Evolutionary conservation across 1,140 invertebrate species (phyloP).

Genomic region (Leptonema lineaticorne): DNA sequence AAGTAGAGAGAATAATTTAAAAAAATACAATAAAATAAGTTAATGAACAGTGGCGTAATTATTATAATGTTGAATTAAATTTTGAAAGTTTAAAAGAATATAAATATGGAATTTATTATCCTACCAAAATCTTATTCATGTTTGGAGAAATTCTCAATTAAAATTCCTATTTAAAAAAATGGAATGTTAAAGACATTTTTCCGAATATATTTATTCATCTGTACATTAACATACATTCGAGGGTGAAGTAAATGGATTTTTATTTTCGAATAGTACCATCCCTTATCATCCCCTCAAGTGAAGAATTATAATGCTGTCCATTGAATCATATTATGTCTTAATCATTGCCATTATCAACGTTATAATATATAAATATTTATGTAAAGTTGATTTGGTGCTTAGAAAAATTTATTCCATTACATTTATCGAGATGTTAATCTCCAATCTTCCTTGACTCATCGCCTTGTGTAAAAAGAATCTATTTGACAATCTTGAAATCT

Average conservation of each 20-base stretch:
- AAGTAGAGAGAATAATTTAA: slow-evolving; percentile 10
- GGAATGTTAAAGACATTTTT: no score
- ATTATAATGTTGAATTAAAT: slow-evolving; percentile 10
- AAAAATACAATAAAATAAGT: slow-evolving; percentile 9
- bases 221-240: no score
- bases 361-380: slow-evolving; percentile 11
- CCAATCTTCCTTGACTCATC: slow-evolving; percentile 21
- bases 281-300: no score
- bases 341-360: no score
- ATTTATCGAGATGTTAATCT: slow-evolving; percentile 19
- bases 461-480: slow-evolving; percentile 29
- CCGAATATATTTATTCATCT: no score
- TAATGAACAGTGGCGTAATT: not conserved
- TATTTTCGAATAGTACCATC: no score
- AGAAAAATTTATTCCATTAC: slow-evolving; percentile 12
- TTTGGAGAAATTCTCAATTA: no score
- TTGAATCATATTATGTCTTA: no score
- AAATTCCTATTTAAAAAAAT: no score
- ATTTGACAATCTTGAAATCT: slow-evolving; percentile 30
- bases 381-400: slow-evolving; percentile 9
- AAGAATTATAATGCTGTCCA: no score
- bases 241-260: no score
- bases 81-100: slow-evolving; percentile 6
- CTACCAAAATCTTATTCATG: no score
- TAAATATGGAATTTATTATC: not conserved